These are phyloP conservation scores for Zygothrica quintamaculata DNA, from an alignment of 2,888 invertebrate genomes.

Conservation along the genomic window DNA sequence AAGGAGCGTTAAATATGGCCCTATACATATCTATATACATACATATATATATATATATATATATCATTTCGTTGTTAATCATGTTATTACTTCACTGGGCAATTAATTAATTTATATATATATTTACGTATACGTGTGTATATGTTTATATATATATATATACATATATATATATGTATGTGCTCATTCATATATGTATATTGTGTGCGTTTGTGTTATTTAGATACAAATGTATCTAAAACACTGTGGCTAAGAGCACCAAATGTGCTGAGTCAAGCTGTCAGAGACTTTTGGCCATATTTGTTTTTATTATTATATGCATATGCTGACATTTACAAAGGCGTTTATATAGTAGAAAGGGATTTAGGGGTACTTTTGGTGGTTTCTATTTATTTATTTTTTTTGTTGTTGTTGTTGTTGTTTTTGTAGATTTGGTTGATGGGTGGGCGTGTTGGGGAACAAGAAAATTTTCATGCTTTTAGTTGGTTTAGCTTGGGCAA, in stretches of 20 bases:
- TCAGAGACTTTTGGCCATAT: slow-evolving; percentile 69
- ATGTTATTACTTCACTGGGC: slow-evolving; percentile 69
- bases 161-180: slow-evolving; percentile 39
- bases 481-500: slow-evolving; percentile 69
- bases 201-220: slow-evolving; percentile 41
- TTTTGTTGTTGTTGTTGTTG: too few relatives aligned
- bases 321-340: slow-evolving; percentile 75
- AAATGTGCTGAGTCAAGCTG: slow-evolving; percentile 74
- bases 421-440: too few relatives aligned
- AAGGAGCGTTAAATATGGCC: slow-evolving; percentile 18
- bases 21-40: too few relatives aligned
- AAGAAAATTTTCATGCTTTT: slow-evolving; percentile 35
- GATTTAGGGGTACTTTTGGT: not conserved
- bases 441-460: slow-evolving; percentile 20
- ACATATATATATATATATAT: too few relatives aligned
- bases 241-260: slow-evolving; percentile 25
- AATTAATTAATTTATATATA: slow-evolving; percentile 78
- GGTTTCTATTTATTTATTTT: too few relatives aligned
- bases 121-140: slow-evolving; percentile 30
- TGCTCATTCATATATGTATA: slow-evolving; percentile 12
- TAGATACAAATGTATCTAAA: slow-evolving; percentile 61
- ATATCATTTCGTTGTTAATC: slow-evolving; percentile 57
- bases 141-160: slow-evolving; percentile 18
- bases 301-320: slow-evolving; percentile 78
- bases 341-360: not conserved